These are phyloP conservation scores for Elephantulus edwardii DNA, from an alignment of 2,113 vertebrate genomes.

Conservation along the genomic window DNA sequence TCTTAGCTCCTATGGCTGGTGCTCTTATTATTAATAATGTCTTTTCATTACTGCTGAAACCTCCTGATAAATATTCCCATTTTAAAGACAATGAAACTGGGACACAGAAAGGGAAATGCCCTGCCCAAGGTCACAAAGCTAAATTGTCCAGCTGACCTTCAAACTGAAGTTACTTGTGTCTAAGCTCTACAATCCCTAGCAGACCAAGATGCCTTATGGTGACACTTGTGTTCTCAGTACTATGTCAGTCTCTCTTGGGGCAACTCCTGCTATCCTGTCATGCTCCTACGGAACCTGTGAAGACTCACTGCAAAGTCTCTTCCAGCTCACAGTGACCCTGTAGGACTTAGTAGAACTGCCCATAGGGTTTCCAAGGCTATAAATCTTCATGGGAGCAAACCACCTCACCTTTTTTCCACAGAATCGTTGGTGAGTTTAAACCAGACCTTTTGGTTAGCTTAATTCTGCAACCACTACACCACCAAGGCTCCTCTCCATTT, in stretches of 20 bases:
- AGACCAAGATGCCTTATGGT: not conserved
- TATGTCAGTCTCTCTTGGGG: not conserved
- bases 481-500: not conserved
- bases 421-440: too few species aligned
- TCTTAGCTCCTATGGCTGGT: not conserved
- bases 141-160: not conserved
- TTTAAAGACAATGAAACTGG: slow-evolving; percentile 34
- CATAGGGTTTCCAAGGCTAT: too few species aligned
- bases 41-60: not conserved
- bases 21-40: not conserved
- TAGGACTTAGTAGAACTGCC: too few species aligned
- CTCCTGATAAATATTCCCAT: not conserved
- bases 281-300: not conserved
- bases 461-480: too few species aligned
- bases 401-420: too few species aligned
- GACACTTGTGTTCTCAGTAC: not conserved
- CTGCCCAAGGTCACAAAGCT: slow-evolving; percentile 23
- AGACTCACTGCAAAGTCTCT: too few species aligned
- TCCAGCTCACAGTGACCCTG: too few species aligned
- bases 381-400: too few species aligned
- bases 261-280: not conserved
- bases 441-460: too few species aligned
- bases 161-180: not conserved
- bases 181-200: not conserved
- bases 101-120: not conserved